Percentiles rank a stretch among this genome's conserved stretches.
Conservation (phyloP, 2,888 invertebrate species). For the Amblyjoppa proteus region DNA sequence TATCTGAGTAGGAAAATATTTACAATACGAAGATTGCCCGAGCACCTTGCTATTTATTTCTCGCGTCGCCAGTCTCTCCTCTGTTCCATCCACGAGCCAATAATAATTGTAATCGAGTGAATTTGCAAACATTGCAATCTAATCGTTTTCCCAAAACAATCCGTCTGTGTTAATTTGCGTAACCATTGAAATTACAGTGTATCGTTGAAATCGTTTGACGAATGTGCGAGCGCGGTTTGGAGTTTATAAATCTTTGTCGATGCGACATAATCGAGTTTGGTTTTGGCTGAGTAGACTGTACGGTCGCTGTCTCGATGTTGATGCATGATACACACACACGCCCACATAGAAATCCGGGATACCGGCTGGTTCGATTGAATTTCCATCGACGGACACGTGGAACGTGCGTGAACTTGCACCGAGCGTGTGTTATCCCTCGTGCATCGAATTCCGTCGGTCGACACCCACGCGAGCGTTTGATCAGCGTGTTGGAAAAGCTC, state of each 20-base stretch:
- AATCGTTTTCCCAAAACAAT: slow-evolving; percentile 13
- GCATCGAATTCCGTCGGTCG: slow-evolving; percentile 33
- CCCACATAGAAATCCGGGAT: background rate
- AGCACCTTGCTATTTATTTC: background rate
- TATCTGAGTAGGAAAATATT: too few relatives aligned
- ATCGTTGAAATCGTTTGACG: slow-evolving; percentile 23
- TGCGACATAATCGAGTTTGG: slow-evolving; percentile 54
- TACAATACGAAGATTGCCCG: too few relatives aligned
- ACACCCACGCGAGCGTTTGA: slow-evolving; percentile 49
- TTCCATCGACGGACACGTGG: slow-evolving; percentile 39
- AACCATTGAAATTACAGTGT: slow-evolving; percentile 10
- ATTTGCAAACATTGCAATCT: slow-evolving; percentile 6
- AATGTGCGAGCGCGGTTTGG: background rate
- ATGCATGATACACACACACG: background rate
- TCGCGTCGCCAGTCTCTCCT: background rate
- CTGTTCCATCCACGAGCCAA: background rate
- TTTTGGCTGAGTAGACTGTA: slow-evolving; percentile 31
- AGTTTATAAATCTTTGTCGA: slow-evolving; percentile 56
- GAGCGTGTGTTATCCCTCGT: slow-evolving; percentile 21
- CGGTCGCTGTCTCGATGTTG: slow-evolving; percentile 5
- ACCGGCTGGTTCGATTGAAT: slow-evolving; percentile 49
- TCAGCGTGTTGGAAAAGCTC: slow-evolving; percentile 22
- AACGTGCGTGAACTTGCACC: slow-evolving; percentile 55
- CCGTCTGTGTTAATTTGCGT: slow-evolving; percentile 2
- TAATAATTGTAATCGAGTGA: background rate